A percentile compares a stretch with the other conserved stretches of the same genome.
These are phyloP conservation scores for Temnothorax rugatulus DNA, from an alignment of 2,888 invertebrate genomes.

Conservation along the genomic window DNA sequence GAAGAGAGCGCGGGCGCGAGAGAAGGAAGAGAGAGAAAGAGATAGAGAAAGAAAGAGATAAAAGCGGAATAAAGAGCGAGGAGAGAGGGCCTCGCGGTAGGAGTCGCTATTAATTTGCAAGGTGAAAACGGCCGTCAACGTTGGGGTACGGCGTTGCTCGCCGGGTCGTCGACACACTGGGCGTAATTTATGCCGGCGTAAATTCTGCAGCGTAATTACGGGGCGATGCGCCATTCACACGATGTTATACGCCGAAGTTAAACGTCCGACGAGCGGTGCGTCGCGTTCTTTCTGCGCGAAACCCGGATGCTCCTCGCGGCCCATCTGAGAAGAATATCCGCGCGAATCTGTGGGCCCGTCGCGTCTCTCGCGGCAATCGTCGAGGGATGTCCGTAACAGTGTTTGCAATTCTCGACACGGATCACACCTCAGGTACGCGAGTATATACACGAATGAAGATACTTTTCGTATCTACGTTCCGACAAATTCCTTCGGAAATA, in stretches of 20 bases:
- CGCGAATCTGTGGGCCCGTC: not conserved
- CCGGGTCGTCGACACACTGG: constrained; percentile 61
- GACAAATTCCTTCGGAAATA: not conserved
- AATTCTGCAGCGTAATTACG: constrained; percentile 71
- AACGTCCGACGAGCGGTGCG: constrained; percentile 23
- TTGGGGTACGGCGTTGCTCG: constrained; percentile 40
- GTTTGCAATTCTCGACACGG: constrained; percentile 8
- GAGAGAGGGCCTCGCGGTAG: constrained; percentile 12
- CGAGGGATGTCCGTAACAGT: not conserved
- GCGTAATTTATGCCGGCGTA: constrained; percentile 73
- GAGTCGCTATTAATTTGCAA: constrained; percentile 66
- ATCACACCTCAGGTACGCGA: not conserved
- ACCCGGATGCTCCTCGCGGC: constrained; percentile 39
- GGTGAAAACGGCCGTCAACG: constrained; percentile 64
- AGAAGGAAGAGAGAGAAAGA: not conserved
- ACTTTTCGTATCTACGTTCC: not conserved
- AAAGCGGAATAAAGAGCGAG: not conserved
- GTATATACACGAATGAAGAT: not conserved
- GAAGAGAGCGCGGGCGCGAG: not conserved
- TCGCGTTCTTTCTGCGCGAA: constrained; percentile 23
- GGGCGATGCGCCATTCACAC: constrained; percentile 68
- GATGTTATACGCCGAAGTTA: constrained; percentile 42
- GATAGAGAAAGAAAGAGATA: not conserved
- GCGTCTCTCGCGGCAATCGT: too few species aligned
- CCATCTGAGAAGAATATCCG: constrained; percentile 30